Evolutionary conservation across 2,888 invertebrate genomes (phyloP), one percentile per base, ranked within the genome.

Genomic region (Rotaria magnacalcarata): DNA sequence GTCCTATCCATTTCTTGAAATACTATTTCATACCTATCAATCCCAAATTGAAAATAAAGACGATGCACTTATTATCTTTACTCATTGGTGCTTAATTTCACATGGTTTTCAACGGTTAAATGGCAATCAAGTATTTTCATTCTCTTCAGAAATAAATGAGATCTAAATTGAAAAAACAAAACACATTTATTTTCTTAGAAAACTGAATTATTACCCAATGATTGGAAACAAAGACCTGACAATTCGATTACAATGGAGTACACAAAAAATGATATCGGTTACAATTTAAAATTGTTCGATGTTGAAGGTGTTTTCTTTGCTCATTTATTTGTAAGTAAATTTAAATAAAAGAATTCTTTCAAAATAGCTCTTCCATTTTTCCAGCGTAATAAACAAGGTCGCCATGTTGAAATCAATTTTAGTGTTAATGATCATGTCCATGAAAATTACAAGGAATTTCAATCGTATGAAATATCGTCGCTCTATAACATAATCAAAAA

Each of bases 261-360:
- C 34, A 80, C 80, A 47, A 80, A 80, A 47, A 80, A 80, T n/a
- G 80, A 80, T 47, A 80, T 47, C 47, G 80, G 80, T n/a, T 80
- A 80, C 14, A 80, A 80, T 80, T 80, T 80, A 47, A 80, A 80
- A 80, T 80, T 80, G 47, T 80, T 80, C n/a, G 80, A 80, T 80
- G 80, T 80, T 80, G 80, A 80, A 80, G 80, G 80, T 24, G 80
- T 80, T 80, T 80, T 80, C 47, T 80, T 80, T 80, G 80, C 80
- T n/a, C 80, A 80, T 47, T 47, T 80, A 47, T 80, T 80, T n/a
- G 80, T 80, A 80, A 80, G 80, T 47, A 24, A 47, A 27, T 27
- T 27, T 0, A 27, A 52, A 52, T 11, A 16, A 52, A 16, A 14
- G 14, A n/a, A 60, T n/a, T 14, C 2, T 4, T 60, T 60, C 16